Percentiles rank a stretch among this genome's conserved stretches.
Evolutionary conservation across 2,797 vertebrate species (phyloP).

Genomic region (Cynodonichthys magdalenae): DNA sequence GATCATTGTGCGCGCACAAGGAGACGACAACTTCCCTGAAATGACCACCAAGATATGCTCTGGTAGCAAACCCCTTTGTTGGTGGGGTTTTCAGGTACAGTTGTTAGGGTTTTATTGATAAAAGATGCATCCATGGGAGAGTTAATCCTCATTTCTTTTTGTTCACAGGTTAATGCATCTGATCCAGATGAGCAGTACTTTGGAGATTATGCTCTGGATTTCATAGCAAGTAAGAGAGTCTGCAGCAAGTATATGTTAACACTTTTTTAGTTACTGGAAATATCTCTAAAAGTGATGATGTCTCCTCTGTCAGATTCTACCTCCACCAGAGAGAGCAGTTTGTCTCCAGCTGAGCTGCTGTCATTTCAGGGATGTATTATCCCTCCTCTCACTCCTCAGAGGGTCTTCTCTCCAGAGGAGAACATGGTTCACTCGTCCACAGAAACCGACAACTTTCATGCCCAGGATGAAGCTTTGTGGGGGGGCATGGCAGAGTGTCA

Average conservation of each 20-base stretch:
- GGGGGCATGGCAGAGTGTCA: slow-evolving; percentile 75
- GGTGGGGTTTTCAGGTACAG: slow-evolving; percentile 67
- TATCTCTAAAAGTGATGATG: background rate
- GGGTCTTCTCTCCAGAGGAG: slow-evolving; percentile 40
- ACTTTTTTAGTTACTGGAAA: background rate
- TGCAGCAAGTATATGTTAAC: background rate
- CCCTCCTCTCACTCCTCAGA: slow-evolving; percentile 65
- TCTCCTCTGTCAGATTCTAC: slow-evolving; percentile 78
- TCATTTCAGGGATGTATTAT: slow-evolving; percentile 77
- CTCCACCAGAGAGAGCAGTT: slow-evolving; percentile 74
- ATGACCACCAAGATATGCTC: slow-evolving; percentile 53
- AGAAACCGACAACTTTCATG: background rate
- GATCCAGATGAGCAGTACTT: slow-evolving; percentile 83
- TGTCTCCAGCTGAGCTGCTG: slow-evolving; percentile 66
- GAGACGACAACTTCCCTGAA: slow-evolving; percentile 6
- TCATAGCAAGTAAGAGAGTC: slow-evolving; percentile 83
- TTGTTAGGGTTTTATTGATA: background rate
- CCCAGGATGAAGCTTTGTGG: slow-evolving; percentile 75
- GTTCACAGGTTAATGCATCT: slow-evolving; percentile 63
- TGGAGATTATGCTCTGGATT: slow-evolving; percentile 82
- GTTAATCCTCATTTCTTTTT: slow-evolving; percentile 36
- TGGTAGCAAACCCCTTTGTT: slow-evolving; percentile 20
- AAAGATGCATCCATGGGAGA: background rate
- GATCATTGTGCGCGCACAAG: slow-evolving; percentile 14
- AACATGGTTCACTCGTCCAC: slow-evolving; percentile 29